Percentiles rank a stretch among this genome's conserved stretches.
Evolutionary conservation across 1,140 invertebrate genomes (phyloP).

Genomic region (Aphaenogaster ashmeadi): DNA sequence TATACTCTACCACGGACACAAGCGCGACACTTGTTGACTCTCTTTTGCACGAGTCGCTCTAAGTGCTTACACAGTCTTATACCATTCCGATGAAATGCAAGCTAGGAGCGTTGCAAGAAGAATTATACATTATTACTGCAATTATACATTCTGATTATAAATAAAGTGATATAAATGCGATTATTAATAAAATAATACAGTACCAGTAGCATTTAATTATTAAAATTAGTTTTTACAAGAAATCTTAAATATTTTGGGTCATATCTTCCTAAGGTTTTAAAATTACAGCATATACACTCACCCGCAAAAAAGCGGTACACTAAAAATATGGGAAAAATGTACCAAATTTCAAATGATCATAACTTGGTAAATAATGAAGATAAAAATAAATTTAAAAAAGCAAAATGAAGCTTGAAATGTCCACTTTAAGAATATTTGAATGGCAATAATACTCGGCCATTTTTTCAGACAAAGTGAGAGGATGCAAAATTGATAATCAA

Average conservation of each 20-base stretch:
- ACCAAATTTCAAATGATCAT: too few species aligned
- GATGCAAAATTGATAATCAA: too few species aligned
- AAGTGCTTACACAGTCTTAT: constrained; percentile 31
- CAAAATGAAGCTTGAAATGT: too few species aligned
- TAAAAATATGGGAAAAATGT: too few species aligned
- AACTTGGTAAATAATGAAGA: too few species aligned
- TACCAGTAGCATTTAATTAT: neutral
- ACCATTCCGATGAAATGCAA: constrained; percentile 5
- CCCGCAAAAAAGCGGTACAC: too few species aligned
- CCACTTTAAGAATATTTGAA: too few species aligned
- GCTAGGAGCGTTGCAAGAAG: neutral
- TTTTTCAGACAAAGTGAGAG: too few species aligned
- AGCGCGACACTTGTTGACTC: constrained; percentile 44
- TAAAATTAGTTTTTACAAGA: neutral
- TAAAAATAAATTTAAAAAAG: too few species aligned
- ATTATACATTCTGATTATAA: neutral
- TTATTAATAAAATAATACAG: neutral
- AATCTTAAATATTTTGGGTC: neutral
- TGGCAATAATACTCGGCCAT: too few species aligned
- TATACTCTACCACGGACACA: constrained; percentile 18
- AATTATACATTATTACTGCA: neutral
- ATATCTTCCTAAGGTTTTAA: neutral
- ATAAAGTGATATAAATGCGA: constrained; percentile 10
- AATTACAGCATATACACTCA: neutral
- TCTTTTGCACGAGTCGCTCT: constrained; percentile 29